Conservation (phyloP, 2,797 vertebrate species). For the Poeciliopsis turneri region DNA sequence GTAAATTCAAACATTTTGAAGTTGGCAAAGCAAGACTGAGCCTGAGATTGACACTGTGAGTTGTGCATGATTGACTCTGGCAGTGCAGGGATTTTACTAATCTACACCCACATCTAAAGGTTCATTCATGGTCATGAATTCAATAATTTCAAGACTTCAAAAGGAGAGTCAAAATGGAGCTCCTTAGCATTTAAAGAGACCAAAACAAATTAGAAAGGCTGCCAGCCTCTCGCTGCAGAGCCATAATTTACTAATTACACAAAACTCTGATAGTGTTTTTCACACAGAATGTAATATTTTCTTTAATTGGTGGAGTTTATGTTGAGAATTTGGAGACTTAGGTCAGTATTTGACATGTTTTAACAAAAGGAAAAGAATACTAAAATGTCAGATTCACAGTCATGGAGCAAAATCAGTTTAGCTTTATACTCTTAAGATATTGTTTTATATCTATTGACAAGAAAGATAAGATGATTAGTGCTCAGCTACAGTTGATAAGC, state of each 20-base stretch:
- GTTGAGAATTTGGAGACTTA: neutral
- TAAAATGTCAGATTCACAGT: neutral
- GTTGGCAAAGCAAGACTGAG: constrained; percentile 4
- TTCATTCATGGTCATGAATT: constrained; percentile 16
- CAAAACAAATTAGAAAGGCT: neutral
- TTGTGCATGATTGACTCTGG: neutral
- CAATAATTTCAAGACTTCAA: neutral
- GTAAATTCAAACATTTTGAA: constrained; percentile 5
- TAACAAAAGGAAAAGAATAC: neutral
- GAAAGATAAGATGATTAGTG: neutral
- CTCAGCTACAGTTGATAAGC: neutral
- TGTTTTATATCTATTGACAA: neutral
- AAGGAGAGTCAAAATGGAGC: neutral
- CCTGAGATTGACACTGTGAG: neutral
- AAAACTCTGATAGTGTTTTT: neutral
- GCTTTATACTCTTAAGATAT: neutral
- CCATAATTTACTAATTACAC: neutral
- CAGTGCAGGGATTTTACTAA: constrained; percentile 4
- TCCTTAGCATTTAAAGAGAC: neutral
- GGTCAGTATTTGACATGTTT: neutral
- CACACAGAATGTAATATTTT: neutral
- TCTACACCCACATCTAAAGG: constrained; percentile 11
- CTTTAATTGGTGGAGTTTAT: neutral
- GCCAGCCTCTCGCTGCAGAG: neutral
- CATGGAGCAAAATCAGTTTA: neutral